phyloP scores from a whole-genome alignment of 1,140 invertebrate species.

The Drosophila aff. region DNA sequence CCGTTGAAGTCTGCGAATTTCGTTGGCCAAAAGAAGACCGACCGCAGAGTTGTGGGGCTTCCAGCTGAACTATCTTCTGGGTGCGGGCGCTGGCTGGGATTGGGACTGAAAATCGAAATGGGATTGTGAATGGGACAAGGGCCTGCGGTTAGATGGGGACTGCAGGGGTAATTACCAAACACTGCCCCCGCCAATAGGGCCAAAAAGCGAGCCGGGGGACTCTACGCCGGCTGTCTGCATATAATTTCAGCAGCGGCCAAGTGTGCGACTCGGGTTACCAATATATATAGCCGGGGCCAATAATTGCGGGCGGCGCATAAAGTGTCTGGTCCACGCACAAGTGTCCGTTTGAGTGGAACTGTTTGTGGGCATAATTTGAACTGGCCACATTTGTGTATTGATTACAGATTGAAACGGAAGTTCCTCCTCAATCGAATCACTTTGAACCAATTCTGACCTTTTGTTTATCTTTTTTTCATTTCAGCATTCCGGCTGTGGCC shows the following conservation, averaged over 20 bases:
- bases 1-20: conserved; percentile 33
- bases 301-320: conserved; percentile 55
- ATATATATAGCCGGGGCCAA: conserved; percentile 46
- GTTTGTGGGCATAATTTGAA: conserved; percentile 21
- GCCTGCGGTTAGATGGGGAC: conserved; percentile 29
- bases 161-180: conserved; percentile 46
- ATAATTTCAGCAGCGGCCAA: conserved; percentile 38
- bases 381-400: conserved; percentile 34
- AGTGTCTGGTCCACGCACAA: conserved; percentile 55
- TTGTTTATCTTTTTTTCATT: conserved; percentile 13
- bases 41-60: conserved; percentile 74
- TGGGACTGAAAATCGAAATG: not conserved
- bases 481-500: conserved; percentile 27
- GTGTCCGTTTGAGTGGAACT: conserved; percentile 19
- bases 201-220: conserved; percentile 27
- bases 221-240: conserved; percentile 27
- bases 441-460: conserved; percentile 7
- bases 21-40: conserved; percentile 34
- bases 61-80: conserved; percentile 32
- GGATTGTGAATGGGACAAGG: conserved; percentile 12
- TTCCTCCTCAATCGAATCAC: conserved; percentile 3
- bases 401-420: conserved; percentile 16
- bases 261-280: conserved; percentile 60
- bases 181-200: conserved; percentile 26
- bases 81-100: conserved; percentile 18